Evolutionary conservation across 1,140 invertebrate genomes (phyloP), one percentile per base, ranked within the genome.

Genomic region (Nasonia vitripennis): DNA sequence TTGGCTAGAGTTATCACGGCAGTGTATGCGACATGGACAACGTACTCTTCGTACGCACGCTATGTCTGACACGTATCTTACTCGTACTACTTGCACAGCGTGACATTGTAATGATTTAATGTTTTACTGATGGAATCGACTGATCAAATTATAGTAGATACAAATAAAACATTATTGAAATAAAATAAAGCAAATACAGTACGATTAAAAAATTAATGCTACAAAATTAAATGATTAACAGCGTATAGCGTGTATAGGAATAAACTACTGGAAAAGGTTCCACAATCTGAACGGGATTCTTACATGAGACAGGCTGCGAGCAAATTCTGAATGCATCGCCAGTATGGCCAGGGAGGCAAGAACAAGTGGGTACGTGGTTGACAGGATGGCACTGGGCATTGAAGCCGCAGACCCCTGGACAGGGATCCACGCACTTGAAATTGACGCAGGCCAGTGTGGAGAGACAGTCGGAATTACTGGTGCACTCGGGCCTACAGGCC

Each of bases 371-470:
- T 68, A 95, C 92, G 88, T 96, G 95, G 92, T 96, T 96, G 12
- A 95, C 92, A 7, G 96, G 95, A 88, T 95, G 94, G 89, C 96
- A 97, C 20, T 95, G 90, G 12, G 96, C 96, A 88, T 95, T 95
- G 78, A 94, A 91, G 51, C 95, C 95, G 91, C 96, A 96, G 31
- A 94, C 95, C 89, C 95, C 95, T 81, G 94, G 94, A 89, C 96
- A 97, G 11, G 96, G 96, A 91, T 96, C 95, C 86, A 94, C 92
- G 90, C 96, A 97, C 92, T 95, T 96, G 87, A 95, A 95, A 85
- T 93, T 94, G 68, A 95, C 91, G 88, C 96, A 96, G 67, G 95
- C 95, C 91, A 94, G 94, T 83, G 95, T 94, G 27, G 92, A 93
- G 11, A 94, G 88, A 90, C 96, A 96, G 84, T 96, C 96, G 10